These are phyloP conservation scores for Onychomys torridus DNA, from an alignment of 2,797 vertebrate species.

Conservation along the genomic window DNA sequence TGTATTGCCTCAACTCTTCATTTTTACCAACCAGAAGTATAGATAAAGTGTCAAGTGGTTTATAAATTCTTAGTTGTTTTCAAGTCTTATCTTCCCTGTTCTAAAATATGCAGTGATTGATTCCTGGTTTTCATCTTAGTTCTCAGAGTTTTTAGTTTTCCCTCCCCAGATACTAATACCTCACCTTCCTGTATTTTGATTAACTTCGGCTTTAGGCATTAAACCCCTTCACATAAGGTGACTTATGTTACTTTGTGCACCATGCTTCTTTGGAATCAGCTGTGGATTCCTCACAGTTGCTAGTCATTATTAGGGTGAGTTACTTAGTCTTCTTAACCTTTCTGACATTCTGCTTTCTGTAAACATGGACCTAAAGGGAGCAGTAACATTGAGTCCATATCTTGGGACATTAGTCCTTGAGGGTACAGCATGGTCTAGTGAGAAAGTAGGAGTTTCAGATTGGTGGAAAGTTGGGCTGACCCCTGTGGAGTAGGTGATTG, in stretches of 20 bases:
- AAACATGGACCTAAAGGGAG: not conserved
- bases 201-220: not conserved
- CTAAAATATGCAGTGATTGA: not conserved
- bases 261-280: not conserved
- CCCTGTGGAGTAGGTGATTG: not conserved
- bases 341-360: not conserved
- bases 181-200: not conserved
- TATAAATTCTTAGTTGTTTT: constrained; percentile 42
- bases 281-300: not conserved
- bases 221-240: too few relatives aligned
- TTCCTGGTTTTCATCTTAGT: not conserved
- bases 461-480: not conserved
- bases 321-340: not conserved
- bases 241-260: not conserved
- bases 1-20: not conserved
- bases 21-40: not conserved
- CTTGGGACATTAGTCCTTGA: not conserved
- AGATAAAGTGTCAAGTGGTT: constrained; percentile 30
- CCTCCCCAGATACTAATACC: not conserved
- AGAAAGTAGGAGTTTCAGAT: not conserved
- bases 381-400: not conserved
- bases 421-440: not conserved
- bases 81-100: constrained; percentile 3
- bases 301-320: not conserved
- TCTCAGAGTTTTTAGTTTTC: not conserved